Evolutionary conservation across 2,113 vertebrate genomes (phyloP).

Genomic region (Daphoenositta chrysoptera): DNA sequence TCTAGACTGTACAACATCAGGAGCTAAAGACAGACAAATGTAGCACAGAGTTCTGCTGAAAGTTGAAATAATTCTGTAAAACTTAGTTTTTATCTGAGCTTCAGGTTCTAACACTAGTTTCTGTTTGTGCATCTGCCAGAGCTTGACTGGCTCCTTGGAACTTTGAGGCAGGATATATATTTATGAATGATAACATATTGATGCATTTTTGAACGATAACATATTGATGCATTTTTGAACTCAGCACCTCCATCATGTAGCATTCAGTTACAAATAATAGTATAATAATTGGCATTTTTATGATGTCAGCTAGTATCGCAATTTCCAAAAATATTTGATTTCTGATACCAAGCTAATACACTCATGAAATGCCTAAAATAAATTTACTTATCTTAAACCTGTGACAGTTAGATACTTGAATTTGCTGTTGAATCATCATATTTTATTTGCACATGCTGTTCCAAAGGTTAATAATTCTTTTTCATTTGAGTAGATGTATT

Average conservation of each 20-base stretch:
- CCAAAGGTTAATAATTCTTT: slow-evolving; percentile 32
- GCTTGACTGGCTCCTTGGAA: neutral
- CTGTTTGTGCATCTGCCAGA: neutral
- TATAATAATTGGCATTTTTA: neutral
- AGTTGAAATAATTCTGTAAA: neutral
- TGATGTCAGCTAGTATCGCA: neutral
- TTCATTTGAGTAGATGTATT: neutral
- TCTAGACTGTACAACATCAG: neutral
- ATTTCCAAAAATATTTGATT: neutral
- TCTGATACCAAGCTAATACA: neutral
- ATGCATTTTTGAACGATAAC: neutral
- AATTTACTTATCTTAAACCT: neutral
- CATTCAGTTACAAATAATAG: neutral
- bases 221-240: neutral
- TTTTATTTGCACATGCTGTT: slow-evolving; percentile 7
- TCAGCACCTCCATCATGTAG: neutral
- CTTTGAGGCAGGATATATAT: neutral
- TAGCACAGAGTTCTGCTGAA: neutral
- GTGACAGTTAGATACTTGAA: neutral
- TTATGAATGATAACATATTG: neutral
- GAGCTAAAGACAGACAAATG: neutral
- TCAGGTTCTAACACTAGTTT: neutral
- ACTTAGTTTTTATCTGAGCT: neutral
- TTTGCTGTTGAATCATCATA: neutral
- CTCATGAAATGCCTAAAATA: neutral